Evolutionary conservation across 2,797 vertebrate genomes (phyloP), one percentile per base, ranked within the genome.

Genomic region (Darevskia nairensis): DNA sequence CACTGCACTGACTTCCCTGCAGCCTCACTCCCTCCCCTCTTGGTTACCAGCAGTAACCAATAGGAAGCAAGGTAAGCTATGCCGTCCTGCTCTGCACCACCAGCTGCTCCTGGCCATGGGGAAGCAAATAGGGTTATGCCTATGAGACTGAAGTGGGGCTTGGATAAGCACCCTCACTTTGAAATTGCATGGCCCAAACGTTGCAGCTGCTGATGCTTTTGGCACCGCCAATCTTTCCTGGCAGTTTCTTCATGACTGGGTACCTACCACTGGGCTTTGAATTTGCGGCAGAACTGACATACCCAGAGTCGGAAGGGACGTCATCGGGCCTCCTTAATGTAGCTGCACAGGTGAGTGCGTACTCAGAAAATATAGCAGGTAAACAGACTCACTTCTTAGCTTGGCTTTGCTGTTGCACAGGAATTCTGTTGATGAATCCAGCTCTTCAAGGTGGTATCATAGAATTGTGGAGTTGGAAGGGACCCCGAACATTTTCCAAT

Each of bases 221-320:
- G 2, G 71, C 61, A 89, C 92, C 76, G 90, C 0, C 89, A 61
- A 55, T 82, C 76, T 88, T 85, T 89, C 71, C 84, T 88, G 86
- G 79, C 88, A 99, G 99, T 78, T 98, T 99, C 96, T 99, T 99
- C 94, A 99, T 99, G 99, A 99, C 98, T 0, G 98, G 98, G 25
- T 99, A 99, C 93, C 97, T 99, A 80, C 98, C 99, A 0, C 94
- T 99, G 92, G 99, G 99, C 61, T 99, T 99, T 93, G 99, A 99
- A 96, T 99, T 98, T 97, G 99, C 98, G 1, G 99, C 97, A 13
- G 99, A 99, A 93, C 96, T 99, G 94, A 99, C 99, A 0, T 98
- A 98, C 86, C 99, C 99, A 61, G 98, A 99, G 92, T 98, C 98
- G 1, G 99, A 99, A 95, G 99, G 98, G 93, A 98, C 98, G 2